Evolutionary conservation across 2,888 invertebrate species (phyloP).

Genomic region (Oxyscelio sp.): DNA sequence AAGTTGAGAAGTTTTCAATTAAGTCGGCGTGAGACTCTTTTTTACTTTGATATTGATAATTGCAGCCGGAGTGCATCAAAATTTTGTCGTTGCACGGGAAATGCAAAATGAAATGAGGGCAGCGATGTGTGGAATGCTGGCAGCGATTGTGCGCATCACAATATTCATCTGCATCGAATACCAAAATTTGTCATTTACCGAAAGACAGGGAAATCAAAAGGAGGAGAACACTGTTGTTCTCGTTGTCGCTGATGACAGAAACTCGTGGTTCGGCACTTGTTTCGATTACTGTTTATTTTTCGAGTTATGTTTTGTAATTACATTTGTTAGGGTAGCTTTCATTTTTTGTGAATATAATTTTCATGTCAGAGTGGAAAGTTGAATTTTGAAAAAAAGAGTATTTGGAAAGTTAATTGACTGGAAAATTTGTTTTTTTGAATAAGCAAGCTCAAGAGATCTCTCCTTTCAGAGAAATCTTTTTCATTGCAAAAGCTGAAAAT

Average conservation of each 20-base stretch:
- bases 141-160: conserved; percentile 46
- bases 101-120: conserved; percentile 51
- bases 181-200: neutral
- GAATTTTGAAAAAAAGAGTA: neutral
- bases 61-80: conserved; percentile 48
- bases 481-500: no score
- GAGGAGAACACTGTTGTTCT: neutral
- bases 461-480: no score
- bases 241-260: conserved; percentile 21
- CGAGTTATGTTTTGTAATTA: conserved; percentile 35
- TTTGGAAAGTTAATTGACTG: neutral
- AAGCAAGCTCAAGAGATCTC: no score
- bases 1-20: conserved; percentile 38
- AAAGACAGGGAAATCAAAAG: neutral
- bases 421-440: no score
- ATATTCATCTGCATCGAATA: conserved; percentile 34
- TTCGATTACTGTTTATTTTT: conserved; percentile 29
- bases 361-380: conserved; percentile 52
- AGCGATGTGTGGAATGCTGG: conserved; percentile 50
- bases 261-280: conserved; percentile 13
- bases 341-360: conserved; percentile 28
- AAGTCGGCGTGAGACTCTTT: conserved; percentile 36
- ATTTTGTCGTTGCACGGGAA: conserved; percentile 62
- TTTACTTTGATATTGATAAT: conserved; percentile 55
- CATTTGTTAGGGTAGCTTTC: conserved; percentile 22